phyloP scores from a whole-genome alignment of 2,113 vertebrate species.

The Pelodiscus sinensis region DNA sequence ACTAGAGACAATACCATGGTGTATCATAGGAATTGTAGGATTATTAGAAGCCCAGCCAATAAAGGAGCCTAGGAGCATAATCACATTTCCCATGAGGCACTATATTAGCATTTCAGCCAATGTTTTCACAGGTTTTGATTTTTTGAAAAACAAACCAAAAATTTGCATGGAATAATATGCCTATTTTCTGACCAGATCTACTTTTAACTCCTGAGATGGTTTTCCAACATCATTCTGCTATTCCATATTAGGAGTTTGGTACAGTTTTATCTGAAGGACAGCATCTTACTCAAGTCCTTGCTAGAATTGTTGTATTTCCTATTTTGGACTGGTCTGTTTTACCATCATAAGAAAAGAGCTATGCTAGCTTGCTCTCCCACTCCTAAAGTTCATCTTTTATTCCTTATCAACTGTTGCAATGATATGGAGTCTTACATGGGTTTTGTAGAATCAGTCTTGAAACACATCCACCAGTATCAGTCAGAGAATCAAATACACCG shows the following conservation, averaged over 20 bases:
- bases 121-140: background rate
- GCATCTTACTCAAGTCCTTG: background rate
- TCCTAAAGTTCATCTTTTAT: background rate
- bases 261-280: background rate
- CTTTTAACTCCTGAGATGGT: background rate
- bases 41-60: background rate
- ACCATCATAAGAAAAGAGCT: background rate
- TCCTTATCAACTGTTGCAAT: background rate
- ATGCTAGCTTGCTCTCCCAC: background rate
- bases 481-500: conserved; percentile 26
- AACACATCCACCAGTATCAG: background rate
- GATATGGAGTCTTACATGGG: background rate
- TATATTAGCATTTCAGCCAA: background rate
- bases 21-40: accelerated
- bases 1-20: background rate
- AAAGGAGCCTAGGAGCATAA: accelerated
- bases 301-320: background rate
- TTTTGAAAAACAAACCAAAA: accelerated
- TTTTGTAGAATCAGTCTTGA: conserved; percentile 4
- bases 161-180: background rate
- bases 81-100: background rate
- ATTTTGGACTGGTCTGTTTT: background rate
- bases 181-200: background rate
- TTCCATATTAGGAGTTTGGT: background rate
- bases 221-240: background rate